phyloP scores from a whole-genome alignment of 2,888 invertebrate genomes.

The Dioctria linearis region DNA sequence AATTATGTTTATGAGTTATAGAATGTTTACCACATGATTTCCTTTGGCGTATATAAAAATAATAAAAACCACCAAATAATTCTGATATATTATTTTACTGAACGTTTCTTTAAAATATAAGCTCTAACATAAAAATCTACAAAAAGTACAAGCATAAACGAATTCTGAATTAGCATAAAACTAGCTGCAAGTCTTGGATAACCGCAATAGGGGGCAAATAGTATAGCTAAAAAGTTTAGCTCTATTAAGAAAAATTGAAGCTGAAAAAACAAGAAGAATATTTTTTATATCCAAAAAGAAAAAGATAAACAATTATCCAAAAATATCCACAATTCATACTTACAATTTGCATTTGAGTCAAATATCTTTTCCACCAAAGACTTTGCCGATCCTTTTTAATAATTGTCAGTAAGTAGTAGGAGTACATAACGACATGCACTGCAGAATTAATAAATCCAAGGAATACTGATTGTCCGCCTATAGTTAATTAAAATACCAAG shows the following conservation, averaged over 20 bases:
- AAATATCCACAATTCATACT: background rate
- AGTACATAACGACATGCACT: constrained; percentile 86
- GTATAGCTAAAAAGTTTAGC: constrained; percentile 72
- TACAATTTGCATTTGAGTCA: constrained; percentile 82
- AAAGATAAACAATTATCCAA: background rate
- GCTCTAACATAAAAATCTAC: constrained; percentile 78
- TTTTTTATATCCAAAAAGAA: background rate
- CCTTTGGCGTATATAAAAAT: too few species aligned
- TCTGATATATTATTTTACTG: too few species aligned
- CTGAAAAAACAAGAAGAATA: constrained; percentile 61
- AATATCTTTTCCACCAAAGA: constrained; percentile 84
- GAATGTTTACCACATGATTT: too few species aligned
- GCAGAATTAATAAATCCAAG: constrained; percentile 80
- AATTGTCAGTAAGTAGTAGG: constrained; percentile 82
- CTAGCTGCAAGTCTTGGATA: constrained; percentile 75
- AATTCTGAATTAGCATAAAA: constrained; percentile 76
- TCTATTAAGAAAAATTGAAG: constrained; percentile 77
- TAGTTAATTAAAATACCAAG: background rate
- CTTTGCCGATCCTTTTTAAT: constrained; percentile 78
- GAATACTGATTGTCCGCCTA: constrained; percentile 75
- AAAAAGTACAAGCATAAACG: constrained; percentile 78
- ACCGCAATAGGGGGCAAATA: constrained; percentile 74
- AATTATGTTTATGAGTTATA: too few species aligned
- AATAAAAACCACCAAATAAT: too few species aligned
- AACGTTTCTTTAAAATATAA: constrained; percentile 69